Conservation (phyloP, 2,113 vertebrate genomes). For the Nesoenas mayeri region DNA sequence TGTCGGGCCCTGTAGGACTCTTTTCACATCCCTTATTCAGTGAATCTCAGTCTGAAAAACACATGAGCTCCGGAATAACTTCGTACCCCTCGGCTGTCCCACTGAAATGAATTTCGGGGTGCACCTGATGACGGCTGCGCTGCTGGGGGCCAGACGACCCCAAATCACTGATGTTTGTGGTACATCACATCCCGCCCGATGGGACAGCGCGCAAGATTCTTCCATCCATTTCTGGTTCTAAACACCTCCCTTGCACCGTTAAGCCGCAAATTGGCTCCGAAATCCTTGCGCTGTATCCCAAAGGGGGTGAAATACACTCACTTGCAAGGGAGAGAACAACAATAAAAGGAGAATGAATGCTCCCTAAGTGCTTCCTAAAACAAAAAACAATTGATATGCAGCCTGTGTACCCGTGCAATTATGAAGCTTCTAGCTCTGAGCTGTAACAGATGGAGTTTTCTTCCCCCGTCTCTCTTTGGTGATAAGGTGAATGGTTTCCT, state of each 20-base stretch:
- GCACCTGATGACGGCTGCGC: no score
- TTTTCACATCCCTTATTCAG: neutral
- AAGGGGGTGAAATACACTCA: conserved; percentile 51
- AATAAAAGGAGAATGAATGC: conserved; percentile 55
- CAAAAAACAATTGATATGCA: conserved; percentile 54
- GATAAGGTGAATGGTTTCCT: conserved; percentile 71
- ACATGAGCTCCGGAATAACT: neutral
- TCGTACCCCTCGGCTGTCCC: neutral
- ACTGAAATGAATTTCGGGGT: neutral
- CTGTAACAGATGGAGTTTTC: conserved; percentile 68
- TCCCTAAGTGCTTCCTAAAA: conserved; percentile 67
- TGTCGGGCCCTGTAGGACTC: no score
- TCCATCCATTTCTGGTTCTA: conserved; percentile 6
- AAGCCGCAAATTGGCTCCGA: conserved; percentile 41
- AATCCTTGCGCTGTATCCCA: conserved; percentile 31
- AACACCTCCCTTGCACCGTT: conserved; percentile 28
- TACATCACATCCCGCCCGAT: no score
- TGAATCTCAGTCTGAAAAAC: neutral
- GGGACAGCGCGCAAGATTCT: neutral
- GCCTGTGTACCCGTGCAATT: conserved; percentile 41
- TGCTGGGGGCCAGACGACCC: neutral
- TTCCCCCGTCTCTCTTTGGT: conserved; percentile 49
- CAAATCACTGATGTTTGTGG: neutral
- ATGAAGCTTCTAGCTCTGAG: conserved; percentile 54
- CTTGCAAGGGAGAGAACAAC: conserved; percentile 61